Percentiles rank a stretch among this genome's conserved stretches.
Conservation (phyloP, 2,113 vertebrate genomes). For the Orientallactaga bullata region DNA sequence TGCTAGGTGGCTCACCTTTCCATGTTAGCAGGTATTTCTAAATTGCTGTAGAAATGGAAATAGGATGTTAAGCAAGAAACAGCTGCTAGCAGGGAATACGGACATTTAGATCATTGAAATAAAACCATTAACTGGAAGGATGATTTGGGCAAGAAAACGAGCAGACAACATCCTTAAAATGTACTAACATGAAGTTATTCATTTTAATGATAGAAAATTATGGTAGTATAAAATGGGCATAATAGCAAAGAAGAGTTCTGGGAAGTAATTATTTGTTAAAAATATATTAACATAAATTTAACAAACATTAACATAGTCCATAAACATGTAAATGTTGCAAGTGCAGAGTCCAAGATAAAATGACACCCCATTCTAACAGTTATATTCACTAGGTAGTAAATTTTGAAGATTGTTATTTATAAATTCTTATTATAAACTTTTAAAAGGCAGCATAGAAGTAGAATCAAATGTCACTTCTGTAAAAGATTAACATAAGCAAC, state of each 20-base stretch:
- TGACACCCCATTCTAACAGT: fast-evolving
- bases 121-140: not conserved
- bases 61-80: not conserved
- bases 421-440: slow-evolving; percentile 1
- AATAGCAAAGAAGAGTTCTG: not conserved
- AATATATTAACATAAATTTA: not conserved
- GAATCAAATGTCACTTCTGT: not conserved
- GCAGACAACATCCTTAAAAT: not conserved
- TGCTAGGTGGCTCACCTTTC: not conserved
- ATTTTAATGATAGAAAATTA: slow-evolving; percentile 38
- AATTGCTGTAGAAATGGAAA: not conserved
- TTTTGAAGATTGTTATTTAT: not conserved
- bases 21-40: not conserved
- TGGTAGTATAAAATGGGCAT: not conserved
- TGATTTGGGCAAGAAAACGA: not conserved
- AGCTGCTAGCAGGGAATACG: not conserved
- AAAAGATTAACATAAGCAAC: slow-evolving; percentile 5
- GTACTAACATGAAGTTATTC: not conserved
- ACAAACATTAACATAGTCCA: not conserved
- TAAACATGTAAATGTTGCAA: not conserved
- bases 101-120: slow-evolving; percentile 19
- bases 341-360: slow-evolving; percentile 21
- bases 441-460: not conserved
- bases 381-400: not conserved
- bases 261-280: not conserved